Base-by-base conservation (phyloP, 1,140 invertebrate genomes). In the Heliconius hewitsoni region DNA sequence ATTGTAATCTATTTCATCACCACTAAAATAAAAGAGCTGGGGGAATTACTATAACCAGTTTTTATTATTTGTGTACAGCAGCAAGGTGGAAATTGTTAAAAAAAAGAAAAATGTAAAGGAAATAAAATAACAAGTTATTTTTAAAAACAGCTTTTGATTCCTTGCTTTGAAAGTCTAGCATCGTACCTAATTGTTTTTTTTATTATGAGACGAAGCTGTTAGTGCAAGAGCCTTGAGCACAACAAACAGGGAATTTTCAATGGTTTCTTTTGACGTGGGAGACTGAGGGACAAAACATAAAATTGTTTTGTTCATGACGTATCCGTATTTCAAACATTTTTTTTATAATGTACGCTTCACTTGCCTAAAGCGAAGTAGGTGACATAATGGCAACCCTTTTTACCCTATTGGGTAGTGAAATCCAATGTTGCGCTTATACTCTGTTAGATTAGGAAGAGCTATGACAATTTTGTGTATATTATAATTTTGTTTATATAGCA, bases 231-330 rank as follows among this genome's bases (percentile, higher is more conserved):
- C 60, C 60, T 23, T 66, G 23, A 66, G 57, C 57, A 60, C 9
- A 60, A 23, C 57, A 60, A 66, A 66, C 60, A 66, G 60, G 60
- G 60, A 66, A 30, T 66, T 66, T 66, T 66, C 60, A 66, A 66
- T 66, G 60, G 60, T 13, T 66, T 66, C 23, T 27, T 66, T 66
- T 66, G 60, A 66, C 60, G 23, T 66, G 23, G 60, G 60, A 66
- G 60, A 23, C 23, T 30, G 23, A 66, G 60, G 60, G 60, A 66
- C 11, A 30, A 66, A 66, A 27, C 60, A 66, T 27, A 27, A 30
- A 66, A 27, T 66, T 66, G 23, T 66, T 57, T n/a, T 66, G 60
- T 66, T 11, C 60, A 27, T 66, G 27, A 66, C 60, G 23, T 66
- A 11, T 66, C 30, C n/a, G 60, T 57, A 57, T n/a, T 57, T 57